Conservation (phyloP, 2,797 vertebrate genomes). For the Gymnodraco acuticeps region DNA sequence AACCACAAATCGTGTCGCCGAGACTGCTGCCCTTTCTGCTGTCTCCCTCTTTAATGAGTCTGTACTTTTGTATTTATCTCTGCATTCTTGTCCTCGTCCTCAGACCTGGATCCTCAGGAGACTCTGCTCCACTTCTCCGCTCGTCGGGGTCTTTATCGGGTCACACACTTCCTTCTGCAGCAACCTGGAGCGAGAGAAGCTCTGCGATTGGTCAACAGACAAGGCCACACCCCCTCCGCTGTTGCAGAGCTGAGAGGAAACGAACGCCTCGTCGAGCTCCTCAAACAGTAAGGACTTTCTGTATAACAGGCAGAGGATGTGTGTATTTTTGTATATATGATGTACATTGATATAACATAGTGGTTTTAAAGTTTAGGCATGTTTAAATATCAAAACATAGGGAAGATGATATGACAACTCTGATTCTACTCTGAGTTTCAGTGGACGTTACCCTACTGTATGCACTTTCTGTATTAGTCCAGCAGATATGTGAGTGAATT, state of each 20-base stretch:
- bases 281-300: slow-evolving; percentile 85
- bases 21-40: background rate
- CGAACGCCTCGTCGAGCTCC: slow-evolving; percentile 84
- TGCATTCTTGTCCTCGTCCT: slow-evolving; percentile 14
- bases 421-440: slow-evolving; percentile 14
- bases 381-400: background rate
- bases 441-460: slow-evolving; percentile 34
- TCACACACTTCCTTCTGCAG: slow-evolving; percentile 90
- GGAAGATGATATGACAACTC: background rate
- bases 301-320: background rate
- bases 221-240: slow-evolving; percentile 90
- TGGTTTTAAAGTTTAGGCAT: background rate
- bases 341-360: background rate
- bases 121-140: slow-evolving; percentile 96
- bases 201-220: slow-evolving; percentile 88
- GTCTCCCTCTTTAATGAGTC: slow-evolving; percentile 7
- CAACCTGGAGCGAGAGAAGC: slow-evolving; percentile 91
- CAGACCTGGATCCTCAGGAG: slow-evolving; percentile 91
- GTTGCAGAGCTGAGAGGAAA: slow-evolving; percentile 89
- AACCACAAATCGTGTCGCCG: slow-evolving; percentile 21
- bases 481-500: too few species aligned
- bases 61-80: slow-evolving; percentile 11
- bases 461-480: background rate
- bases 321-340: too few species aligned
- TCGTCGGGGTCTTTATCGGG: slow-evolving; percentile 89